These are phyloP conservation scores for Chiroxiphia lanceolata DNA, from an alignment of 2,797 vertebrate genomes.

Conservation along the genomic window DNA sequence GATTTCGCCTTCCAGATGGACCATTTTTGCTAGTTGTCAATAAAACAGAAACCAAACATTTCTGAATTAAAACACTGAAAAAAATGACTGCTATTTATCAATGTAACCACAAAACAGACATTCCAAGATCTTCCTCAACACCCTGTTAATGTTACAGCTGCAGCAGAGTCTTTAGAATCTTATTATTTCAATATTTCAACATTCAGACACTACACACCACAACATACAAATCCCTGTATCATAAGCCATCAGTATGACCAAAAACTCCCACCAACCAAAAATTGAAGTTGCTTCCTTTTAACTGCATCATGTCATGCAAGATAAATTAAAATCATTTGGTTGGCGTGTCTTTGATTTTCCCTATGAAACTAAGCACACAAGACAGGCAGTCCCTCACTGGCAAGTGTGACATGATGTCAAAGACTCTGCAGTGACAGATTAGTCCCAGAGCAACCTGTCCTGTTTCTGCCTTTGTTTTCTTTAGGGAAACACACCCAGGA, in stretches of 20 bases:
- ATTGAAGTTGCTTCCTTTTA: neutral
- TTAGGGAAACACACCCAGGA: neutral
- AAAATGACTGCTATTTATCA: neutral
- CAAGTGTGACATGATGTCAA: fast-evolving
- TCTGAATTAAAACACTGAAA: neutral
- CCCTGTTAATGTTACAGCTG: neutral
- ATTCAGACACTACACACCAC: neutral
- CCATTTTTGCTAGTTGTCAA: neutral
- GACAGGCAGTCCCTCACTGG: neutral
- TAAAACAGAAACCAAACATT: neutral
- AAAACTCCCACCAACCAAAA: neutral
- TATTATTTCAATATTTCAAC: neutral
- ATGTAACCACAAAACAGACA: neutral
- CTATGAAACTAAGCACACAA: neutral
- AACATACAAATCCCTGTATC: neutral
- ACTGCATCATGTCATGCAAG: neutral
- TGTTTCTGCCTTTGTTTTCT: neutral
- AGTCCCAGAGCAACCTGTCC: neutral
- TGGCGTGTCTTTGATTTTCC: neutral
- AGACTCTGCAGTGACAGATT: neutral
- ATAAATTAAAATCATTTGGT: neutral
- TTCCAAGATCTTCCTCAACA: neutral
- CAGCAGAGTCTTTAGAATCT: neutral
- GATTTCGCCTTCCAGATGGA: neutral
- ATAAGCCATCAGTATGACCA: neutral